Conservation (phyloP, 2,113 vertebrate species). For the Arvicanthis niloticus region DNA sequence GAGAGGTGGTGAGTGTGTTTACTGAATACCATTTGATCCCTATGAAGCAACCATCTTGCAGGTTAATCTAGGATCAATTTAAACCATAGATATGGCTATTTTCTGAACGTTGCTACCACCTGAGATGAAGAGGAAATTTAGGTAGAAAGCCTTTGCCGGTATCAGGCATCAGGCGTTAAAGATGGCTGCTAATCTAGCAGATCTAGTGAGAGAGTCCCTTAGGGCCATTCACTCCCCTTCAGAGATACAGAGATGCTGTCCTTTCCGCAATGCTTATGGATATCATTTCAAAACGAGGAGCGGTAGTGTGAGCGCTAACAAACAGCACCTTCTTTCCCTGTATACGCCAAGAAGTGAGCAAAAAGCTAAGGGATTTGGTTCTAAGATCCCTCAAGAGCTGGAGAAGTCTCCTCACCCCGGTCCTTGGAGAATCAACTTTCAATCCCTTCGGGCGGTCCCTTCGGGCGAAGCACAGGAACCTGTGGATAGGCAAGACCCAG, state of each 20-base stretch:
- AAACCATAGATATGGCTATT: neutral
- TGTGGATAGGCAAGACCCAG: conserved; percentile 63
- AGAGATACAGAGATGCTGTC: neutral
- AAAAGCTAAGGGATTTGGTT: conserved; percentile 62
- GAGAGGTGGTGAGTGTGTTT: neutral
- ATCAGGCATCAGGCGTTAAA: neutral
- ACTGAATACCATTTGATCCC: neutral
- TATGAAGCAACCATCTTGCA: neutral
- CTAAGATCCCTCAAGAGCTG: conserved; percentile 60
- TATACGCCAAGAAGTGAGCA: neutral
- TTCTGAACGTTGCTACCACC: neutral
- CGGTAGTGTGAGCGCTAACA: neutral
- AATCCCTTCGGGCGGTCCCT: conserved; percentile 23
- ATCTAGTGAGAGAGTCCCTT: neutral
- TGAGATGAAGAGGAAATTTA: conserved; percentile 31
- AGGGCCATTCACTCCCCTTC: neutral
- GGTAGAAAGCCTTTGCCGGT: neutral
- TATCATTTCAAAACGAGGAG: conserved; percentile 28
- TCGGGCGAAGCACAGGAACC: neutral
- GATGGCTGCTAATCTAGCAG: neutral
- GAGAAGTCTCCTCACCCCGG: conserved; percentile 50
- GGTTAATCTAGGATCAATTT: neutral
- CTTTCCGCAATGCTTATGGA: neutral
- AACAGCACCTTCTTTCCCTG: neutral
- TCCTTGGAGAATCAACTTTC: conserved; percentile 57